Conservation (phyloP, 2,888 invertebrate species). For the Masnerella sp. region DNA sequence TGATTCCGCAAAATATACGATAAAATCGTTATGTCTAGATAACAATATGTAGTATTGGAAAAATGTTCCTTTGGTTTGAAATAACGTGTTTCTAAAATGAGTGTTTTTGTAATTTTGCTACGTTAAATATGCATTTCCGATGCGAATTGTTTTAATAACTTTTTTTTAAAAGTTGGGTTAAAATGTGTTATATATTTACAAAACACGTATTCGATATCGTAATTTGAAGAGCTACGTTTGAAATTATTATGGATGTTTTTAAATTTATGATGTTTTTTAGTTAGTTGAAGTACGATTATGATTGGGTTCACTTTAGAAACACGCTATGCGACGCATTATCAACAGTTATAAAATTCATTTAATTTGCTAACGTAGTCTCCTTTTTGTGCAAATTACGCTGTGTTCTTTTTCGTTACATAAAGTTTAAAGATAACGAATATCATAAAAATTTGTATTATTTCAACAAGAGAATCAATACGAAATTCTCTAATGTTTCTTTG, state of each 20-base stretch:
- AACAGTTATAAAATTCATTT: constrained; percentile 33
- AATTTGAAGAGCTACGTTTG: neutral
- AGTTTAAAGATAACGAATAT: constrained; percentile 11
- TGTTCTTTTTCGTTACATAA: neutral
- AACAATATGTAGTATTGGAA: constrained; percentile 19
- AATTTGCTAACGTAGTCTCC: constrained; percentile 5
- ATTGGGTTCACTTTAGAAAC: too few relatives aligned
- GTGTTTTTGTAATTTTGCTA: neutral
- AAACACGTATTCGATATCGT: too few relatives aligned
- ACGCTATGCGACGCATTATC: constrained; percentile 6
- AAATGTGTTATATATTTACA: too few relatives aligned
- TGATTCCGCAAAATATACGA: constrained; percentile 26
- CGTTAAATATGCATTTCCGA: too few relatives aligned
- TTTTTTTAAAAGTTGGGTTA: too few relatives aligned
- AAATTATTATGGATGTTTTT: too few relatives aligned
- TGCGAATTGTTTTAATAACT: too few relatives aligned
- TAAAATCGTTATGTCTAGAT: constrained; percentile 15
- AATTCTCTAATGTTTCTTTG: neutral
- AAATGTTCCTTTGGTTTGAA: constrained; percentile 13
- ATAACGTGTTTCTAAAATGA: constrained; percentile 25
- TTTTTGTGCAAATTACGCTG: constrained; percentile 16
- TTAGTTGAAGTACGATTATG: too few relatives aligned
- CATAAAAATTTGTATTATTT: constrained; percentile 3
- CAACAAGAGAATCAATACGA: neutral
- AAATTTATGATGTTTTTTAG: too few relatives aligned